Evolutionary conservation across 1,140 invertebrate species (phyloP).

Genomic region (Steinernema khuongi): DNA sequence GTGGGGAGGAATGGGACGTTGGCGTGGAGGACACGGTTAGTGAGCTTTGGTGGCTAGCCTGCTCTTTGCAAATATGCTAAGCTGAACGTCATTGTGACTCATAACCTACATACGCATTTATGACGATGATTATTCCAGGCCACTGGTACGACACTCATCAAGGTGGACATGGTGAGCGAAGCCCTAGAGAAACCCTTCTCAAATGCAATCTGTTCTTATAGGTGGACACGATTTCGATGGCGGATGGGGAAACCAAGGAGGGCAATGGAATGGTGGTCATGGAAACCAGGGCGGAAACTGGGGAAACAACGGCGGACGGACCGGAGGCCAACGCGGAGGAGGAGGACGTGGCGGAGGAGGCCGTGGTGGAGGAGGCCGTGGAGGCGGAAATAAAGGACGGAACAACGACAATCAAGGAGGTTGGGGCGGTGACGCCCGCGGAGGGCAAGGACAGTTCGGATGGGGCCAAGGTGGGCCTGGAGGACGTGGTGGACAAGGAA

Average conservation of each 20-base stretch:
- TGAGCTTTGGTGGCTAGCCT: background rate
- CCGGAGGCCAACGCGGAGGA: background rate
- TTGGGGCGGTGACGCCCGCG: too few species aligned
- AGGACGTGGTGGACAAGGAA: background rate
- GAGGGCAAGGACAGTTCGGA: too few species aligned
- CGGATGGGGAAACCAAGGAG: too few species aligned
- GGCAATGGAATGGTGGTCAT: too few species aligned
- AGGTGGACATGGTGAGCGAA: background rate
- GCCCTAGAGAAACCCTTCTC: too few species aligned
- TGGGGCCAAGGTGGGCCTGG: background rate
- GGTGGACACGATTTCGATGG: too few species aligned
- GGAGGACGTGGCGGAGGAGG: background rate
- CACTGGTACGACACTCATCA: background rate
- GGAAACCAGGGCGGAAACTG: conserved; percentile 7
- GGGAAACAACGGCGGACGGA: background rate
- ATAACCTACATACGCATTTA: too few species aligned
- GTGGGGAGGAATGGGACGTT: background rate
- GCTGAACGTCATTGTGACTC: background rate
- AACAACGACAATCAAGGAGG: background rate
- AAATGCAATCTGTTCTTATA: too few species aligned
- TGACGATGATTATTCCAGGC: background rate
- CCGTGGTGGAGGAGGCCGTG: background rate
- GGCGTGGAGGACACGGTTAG: background rate
- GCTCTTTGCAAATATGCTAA: background rate
- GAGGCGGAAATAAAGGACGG: background rate